phyloP scores from a whole-genome alignment of 2,113 vertebrate genomes.

The Eclectus roratus region DNA sequence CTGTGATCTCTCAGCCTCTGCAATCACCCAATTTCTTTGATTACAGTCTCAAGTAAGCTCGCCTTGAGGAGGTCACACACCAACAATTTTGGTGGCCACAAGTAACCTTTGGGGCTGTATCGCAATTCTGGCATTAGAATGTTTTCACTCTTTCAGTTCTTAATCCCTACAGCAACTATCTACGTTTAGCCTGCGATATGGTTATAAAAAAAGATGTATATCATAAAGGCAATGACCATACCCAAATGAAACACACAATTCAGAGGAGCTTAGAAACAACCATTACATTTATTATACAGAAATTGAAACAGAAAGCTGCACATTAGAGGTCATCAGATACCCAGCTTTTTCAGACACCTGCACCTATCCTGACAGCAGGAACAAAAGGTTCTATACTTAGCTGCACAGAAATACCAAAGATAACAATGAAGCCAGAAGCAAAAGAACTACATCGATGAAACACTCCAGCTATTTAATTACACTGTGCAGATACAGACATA shows the following conservation, averaged over 20 bases:
- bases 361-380: neutral
- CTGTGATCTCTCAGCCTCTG: neutral
- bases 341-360: neutral
- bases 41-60: neutral
- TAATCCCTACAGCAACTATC: neutral
- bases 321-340: neutral
- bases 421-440: neutral
- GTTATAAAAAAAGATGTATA: neutral
- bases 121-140: neutral
- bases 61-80: neutral
- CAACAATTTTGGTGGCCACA: neutral
- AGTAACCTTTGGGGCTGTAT: neutral
- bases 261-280: neutral
- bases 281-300: neutral
- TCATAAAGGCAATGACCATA: neutral
- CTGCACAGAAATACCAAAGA: neutral
- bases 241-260: neutral
- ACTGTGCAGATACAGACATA: fast-evolving
- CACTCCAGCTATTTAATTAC: neutral
- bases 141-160: neutral
- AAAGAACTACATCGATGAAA: neutral
- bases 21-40: neutral
- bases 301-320: neutral
- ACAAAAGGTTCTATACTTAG: neutral
- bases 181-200: neutral